These are phyloP conservation scores for Leptinotarsa rubiginosa DNA, from an alignment of 2,888 invertebrate genomes.

Conservation along the genomic window DNA sequence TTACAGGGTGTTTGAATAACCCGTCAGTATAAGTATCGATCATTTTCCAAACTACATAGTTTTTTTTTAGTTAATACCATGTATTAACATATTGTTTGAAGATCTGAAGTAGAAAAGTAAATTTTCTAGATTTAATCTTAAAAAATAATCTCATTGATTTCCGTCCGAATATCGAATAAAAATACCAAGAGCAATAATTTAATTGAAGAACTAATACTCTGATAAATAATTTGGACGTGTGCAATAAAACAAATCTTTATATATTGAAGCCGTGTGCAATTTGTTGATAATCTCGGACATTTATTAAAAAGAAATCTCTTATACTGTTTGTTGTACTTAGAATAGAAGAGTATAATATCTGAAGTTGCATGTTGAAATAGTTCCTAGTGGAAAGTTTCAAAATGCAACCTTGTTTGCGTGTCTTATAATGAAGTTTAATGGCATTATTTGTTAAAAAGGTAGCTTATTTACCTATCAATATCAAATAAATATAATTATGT, in stretches of 20 bases:
- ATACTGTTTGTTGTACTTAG: slow-evolving; percentile 57
- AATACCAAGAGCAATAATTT: slow-evolving; percentile 40
- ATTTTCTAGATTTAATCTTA: slow-evolving; percentile 24
- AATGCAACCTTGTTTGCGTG: slow-evolving; percentile 26
- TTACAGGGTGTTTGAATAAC: background rate
- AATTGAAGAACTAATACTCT: slow-evolving; percentile 34
- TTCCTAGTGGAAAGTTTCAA: slow-evolving; percentile 9
- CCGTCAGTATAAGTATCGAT: background rate
- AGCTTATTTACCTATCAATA: slow-evolving; percentile 54
- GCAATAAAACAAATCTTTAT: slow-evolving; percentile 48
- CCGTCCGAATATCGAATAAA: slow-evolving; percentile 42
- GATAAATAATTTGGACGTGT: slow-evolving; percentile 43
- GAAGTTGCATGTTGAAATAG: slow-evolving; percentile 29
- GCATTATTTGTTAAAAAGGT: slow-evolving; percentile 51
- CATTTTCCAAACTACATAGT: background rate
- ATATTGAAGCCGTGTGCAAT: slow-evolving; percentile 51
- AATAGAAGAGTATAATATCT: slow-evolving; percentile 42
- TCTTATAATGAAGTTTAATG: slow-evolving; percentile 34
- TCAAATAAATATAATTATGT: slow-evolving; percentile 50
- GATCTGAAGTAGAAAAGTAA: slow-evolving; percentile 33
- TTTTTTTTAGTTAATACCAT: slow-evolving; percentile 19
- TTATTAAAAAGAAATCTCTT: slow-evolving; percentile 47
- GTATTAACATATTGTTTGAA: slow-evolving; percentile 27
- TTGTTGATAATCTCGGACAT: slow-evolving; percentile 48
- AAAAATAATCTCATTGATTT: slow-evolving; percentile 41